Evolutionary conservation across 1,140 invertebrate genomes (phyloP), one percentile per base, ranked within the genome.

Genomic region (Carposina sasakii): DNA sequence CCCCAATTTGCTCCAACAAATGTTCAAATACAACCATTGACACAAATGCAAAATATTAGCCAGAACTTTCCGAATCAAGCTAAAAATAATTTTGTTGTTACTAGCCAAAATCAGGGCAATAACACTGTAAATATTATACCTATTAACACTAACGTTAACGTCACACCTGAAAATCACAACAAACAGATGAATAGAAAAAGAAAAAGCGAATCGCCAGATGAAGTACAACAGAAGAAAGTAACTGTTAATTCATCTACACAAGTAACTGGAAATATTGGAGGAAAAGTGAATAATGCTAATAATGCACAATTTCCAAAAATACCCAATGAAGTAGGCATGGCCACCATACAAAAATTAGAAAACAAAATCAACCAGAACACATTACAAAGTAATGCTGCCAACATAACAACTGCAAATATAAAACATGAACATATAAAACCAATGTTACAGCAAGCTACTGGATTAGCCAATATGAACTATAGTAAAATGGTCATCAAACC

Each of bases 171-270:
- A 37, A 26, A 13, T n/a, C 19, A 40, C 52, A 48, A 23, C 42
- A 20, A 5, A 39, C 28, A 36, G 19, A 10, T 49, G 10, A 74
- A 65, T 36, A 74, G 72, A 49, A 81, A 79, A 61, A 67, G 77
- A 61, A 81, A 81, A 60, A 79, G 76, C 28, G 76, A 81, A 62
- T 81, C 76, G 4, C 77, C 77, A 3, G 77, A 79, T 50, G 74
- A 77, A 21, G 49, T 66, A 19, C n/a, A n/a, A n/a, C 60, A 67
- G 43, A 76, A 67, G 17, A 79, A 76, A 52, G 51, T 77, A 26
- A 42, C 62, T 13, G 57, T 16, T 34, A 16, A 13, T 34, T 13
- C 13, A 34, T 16, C 13, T 15, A 34, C 19, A 34, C 15, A 13
- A 13, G 33, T 34, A 2, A 34, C 33, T 34, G 33, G 13, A n/a